phyloP scores from a whole-genome alignment of 1,140 invertebrate species.

The Eumaeus atala region DNA sequence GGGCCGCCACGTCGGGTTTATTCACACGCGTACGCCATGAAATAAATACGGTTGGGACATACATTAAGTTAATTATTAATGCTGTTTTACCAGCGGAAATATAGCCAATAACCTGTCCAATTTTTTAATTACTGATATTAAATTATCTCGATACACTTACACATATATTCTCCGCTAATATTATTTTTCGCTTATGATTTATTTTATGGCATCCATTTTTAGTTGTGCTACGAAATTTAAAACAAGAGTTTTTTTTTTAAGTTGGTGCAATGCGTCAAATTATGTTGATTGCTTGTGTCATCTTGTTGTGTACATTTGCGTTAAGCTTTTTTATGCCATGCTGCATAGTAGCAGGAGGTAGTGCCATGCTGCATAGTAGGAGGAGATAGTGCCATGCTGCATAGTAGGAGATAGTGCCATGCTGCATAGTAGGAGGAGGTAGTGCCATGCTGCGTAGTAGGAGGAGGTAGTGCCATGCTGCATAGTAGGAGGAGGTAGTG shows the following conservation, averaged over 20 bases:
- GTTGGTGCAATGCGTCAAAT: slow-evolving; percentile 5
- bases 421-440: no score
- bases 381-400: no score
- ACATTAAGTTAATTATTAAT: slow-evolving; percentile 3
- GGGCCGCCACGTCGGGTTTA: slow-evolving; percentile 41
- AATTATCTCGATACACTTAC: neutral
- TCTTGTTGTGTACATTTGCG: no score
- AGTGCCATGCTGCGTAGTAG: no score
- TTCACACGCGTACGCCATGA: slow-evolving; percentile 39
- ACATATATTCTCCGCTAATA: no score
- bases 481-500: no score
- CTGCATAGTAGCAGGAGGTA: no score
- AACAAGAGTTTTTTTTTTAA: neutral
- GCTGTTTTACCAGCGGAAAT: neutral
- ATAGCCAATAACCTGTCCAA: neutral
- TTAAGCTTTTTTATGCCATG: no score
- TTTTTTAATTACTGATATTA: neutral
- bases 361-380: no score
- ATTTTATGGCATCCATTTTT: neutral
- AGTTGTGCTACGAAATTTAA: neutral
- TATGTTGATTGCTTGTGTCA: neutral
- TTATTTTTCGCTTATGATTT: neutral
- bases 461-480: no score
- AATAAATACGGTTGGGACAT: no score
- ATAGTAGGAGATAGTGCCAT: no score